phyloP scores from a whole-genome alignment of 1,140 invertebrate species.

The Lerema accius region DNA sequence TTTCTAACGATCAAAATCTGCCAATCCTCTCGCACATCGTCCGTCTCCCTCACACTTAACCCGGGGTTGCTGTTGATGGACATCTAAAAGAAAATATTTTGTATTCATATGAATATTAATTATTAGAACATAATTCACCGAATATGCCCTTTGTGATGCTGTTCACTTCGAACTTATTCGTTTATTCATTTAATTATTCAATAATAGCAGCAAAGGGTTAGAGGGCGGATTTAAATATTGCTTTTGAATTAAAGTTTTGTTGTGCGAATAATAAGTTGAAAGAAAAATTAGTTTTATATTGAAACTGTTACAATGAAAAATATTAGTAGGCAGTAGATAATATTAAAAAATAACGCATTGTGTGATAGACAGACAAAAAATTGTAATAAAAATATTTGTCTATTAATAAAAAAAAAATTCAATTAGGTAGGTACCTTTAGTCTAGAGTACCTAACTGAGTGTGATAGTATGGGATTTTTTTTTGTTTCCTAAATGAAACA shows the following conservation, averaged over 20 bases:
- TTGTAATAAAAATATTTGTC: too few species aligned
- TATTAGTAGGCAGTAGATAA: too few species aligned
- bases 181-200: constrained; percentile 58
- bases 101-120: constrained; percentile 73
- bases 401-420: too few species aligned
- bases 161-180: constrained; percentile 55
- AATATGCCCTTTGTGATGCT: constrained; percentile 58
- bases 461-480: too few species aligned
- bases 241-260: constrained; percentile 21
- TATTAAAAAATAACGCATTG: too few species aligned
- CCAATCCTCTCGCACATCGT: constrained; percentile 8
- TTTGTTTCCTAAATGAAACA: too few species aligned
- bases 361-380: too few species aligned
- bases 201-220: constrained; percentile 48
- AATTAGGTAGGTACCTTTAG: too few species aligned
- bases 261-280: constrained; percentile 28
- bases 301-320: not conserved
- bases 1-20: constrained; percentile 40
- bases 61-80: constrained; percentile 58
- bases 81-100: constrained; percentile 68
- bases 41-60: constrained; percentile 16
- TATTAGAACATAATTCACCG: constrained; percentile 61
- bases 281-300: not conserved
- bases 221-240: constrained; percentile 38
- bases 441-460: too few species aligned